Base-by-base conservation (phyloP, 1,140 invertebrate genomes). In the Danaus plexippus region DNA sequence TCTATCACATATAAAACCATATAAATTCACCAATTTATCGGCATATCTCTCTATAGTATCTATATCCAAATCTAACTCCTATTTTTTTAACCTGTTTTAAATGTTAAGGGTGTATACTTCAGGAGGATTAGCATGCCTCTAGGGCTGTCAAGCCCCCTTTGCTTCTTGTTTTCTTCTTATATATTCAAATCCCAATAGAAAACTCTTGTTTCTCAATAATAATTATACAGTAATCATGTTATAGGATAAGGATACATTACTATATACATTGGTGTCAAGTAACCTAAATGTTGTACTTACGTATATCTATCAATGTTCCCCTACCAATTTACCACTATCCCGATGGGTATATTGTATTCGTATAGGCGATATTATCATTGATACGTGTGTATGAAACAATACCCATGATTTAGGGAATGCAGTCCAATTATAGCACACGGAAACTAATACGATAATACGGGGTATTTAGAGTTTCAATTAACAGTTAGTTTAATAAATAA, bases 81-180 rank as follows among this genome's bases (percentile, higher is more conserved):
- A 85, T 85, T 85, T 85, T 85, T 85, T 85, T 84, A 84, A 75
- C 75, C 80, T 82, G 70, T 86, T 84, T 84, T 81, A 81, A 77
- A 83, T 71, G 75, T 82, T 86, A 86, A 83, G 79, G 71, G 77
- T 83, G 65, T 82, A 84, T 84, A 80, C 67, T 76, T 83, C 65
- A 63, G 52, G 71, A 77, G 72, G 69, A 59, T 62, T 50, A 45
- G 62, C 55, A 54, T 45, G 58, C 69, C 71, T 73, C 67, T 64
- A 63, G 73, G 79, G 77, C 77, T 61, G 47, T 66, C 70, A 69
- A 50, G 74, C 75, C 80, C 73, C 79, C 75, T 83, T 63, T 80
- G 83, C 80, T 84, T 84, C 79, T 81, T 86, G 78, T 86, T 86
- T 84, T 86, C 80, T 86, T 84, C 73, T 46, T 32, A 72, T 52